phyloP scores from a whole-genome alignment of 2,797 vertebrate species.

The Alcedo atthis region DNA sequence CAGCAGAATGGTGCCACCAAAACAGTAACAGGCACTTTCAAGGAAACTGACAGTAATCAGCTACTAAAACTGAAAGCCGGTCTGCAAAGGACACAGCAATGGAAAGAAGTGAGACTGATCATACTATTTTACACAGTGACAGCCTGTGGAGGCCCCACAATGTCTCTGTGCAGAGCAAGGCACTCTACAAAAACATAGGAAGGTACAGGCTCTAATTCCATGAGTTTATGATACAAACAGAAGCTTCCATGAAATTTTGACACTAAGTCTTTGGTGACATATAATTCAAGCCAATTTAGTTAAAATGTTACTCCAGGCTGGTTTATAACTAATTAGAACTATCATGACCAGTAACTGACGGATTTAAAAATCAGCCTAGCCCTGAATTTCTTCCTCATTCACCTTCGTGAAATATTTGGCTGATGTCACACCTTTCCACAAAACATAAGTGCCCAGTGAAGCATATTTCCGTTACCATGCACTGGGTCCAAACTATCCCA shows the following conservation, averaged over 20 bases:
- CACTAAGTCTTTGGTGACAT: neutral
- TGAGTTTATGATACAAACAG: neutral
- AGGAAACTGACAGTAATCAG: neutral
- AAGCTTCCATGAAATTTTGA: neutral
- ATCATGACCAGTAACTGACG: neutral
- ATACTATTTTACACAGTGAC: neutral
- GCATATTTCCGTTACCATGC: neutral
- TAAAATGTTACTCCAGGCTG: neutral
- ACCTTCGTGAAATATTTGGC: neutral
- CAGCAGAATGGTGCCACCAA: neutral
- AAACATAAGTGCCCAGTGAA: neutral
- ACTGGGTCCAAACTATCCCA: neutral
- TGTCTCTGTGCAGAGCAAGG: neutral
- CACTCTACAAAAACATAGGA: neutral
- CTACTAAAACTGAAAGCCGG: neutral
- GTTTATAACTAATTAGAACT: neutral
- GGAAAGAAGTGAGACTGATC: neutral
- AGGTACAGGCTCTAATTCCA: neutral
- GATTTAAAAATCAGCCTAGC: neutral
- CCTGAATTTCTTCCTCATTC: neutral
- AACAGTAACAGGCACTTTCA: neutral
- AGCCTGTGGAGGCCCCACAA: neutral
- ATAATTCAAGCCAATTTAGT: neutral
- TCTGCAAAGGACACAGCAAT: neutral
- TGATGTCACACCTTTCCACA: rapidly evolving